Conservation (phyloP, 2,888 invertebrate species). For the Noctua janthina region DNA sequence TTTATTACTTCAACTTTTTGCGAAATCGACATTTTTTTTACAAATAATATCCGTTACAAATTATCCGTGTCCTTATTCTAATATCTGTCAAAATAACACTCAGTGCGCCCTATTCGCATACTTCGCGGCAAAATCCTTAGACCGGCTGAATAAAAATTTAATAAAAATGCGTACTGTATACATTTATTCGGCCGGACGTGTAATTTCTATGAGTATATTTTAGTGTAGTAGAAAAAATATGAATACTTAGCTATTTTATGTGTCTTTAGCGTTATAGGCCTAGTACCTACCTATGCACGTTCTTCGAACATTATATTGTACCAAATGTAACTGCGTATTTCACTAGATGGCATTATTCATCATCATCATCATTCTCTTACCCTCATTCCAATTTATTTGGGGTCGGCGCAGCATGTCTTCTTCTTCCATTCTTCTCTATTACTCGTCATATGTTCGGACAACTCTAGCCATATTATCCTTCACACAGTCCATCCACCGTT, state of each 20-base stretch:
- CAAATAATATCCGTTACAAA: constrained; percentile 29
- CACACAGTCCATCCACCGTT: too few relatives aligned
- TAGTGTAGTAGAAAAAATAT: constrained; percentile 65
- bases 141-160: constrained; percentile 37
- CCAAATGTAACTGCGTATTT: constrained; percentile 16
- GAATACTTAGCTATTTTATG: constrained; percentile 49
- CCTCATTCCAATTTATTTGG: too few relatives aligned
- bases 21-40: constrained; percentile 51
- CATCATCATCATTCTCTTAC: too few relatives aligned
- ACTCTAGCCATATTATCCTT: too few relatives aligned
- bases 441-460: too few relatives aligned
- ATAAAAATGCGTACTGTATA: constrained; percentile 37
- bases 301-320: constrained; percentile 27
- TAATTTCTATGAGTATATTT: constrained; percentile 55
- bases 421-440: too few relatives aligned
- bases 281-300: constrained; percentile 38
- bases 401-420: too few relatives aligned
- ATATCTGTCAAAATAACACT: constrained; percentile 59
- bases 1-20: constrained; percentile 14
- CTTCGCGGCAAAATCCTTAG: constrained; percentile 26
- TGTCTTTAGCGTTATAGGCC: constrained; percentile 58
- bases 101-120: constrained; percentile 44
- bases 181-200: constrained; percentile 58
- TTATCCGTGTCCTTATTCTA: constrained; percentile 54
- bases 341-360: not conserved